Conservation (phyloP, 2,888 invertebrate genomes). For the Resseliella maxima region DNA sequence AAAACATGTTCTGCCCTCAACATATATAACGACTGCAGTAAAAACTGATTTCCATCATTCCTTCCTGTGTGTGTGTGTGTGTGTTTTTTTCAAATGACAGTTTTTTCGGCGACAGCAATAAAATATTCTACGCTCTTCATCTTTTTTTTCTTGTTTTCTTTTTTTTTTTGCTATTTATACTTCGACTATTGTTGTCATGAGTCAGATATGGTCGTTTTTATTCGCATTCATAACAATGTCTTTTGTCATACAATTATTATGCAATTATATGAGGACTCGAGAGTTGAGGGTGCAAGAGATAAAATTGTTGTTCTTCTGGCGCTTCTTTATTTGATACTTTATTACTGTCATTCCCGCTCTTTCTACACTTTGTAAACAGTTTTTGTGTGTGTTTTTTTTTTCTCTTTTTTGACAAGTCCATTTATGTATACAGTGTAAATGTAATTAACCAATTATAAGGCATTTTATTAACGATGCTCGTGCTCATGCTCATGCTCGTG, state of each 20-base stretch:
- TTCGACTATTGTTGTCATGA: neutral
- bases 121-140: neutral
- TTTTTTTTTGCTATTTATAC: neutral
- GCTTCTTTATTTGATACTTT: neutral
- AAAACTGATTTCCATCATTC: neutral
- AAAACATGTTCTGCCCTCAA: neutral
- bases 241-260: conserved; percentile 45
- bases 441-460: conserved; percentile 37
- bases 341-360: neutral
- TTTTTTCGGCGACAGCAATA: conserved; percentile 37
- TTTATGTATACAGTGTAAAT: conserved; percentile 19
- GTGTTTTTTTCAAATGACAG: neutral
- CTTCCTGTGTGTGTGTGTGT: neutral
- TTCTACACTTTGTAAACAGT: neutral
- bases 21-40: neutral
- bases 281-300: neutral
- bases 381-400: neutral
- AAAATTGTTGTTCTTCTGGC: neutral
- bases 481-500: neutral
- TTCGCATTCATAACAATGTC: neutral
- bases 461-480: conserved; percentile 39
- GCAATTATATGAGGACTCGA: neutral
- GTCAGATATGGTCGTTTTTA: conserved; percentile 26
- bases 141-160: neutral
- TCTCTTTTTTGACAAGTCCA: neutral